Evolutionary conservation across 1,140 invertebrate genomes (phyloP), one percentile per base, ranked within the genome.

Genomic region (Drosophila nigromelanica): DNA sequence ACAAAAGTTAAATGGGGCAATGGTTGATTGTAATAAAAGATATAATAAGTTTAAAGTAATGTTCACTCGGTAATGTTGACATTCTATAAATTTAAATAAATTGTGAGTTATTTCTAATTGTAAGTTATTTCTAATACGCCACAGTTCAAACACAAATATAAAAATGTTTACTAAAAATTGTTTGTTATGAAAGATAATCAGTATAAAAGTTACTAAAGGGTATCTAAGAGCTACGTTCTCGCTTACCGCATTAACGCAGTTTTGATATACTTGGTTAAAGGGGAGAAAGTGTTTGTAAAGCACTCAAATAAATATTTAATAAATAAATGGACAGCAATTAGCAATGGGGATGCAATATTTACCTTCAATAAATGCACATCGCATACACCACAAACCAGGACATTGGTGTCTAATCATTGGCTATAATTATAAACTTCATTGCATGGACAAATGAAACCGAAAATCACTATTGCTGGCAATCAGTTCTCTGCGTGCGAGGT

Each of bases 311-410:
- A n/a, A 12, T 56, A 60, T 39, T 51, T 42, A 60, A 68, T 62
- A 61, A 61, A 61, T 55, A 69, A 62, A 62, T 37, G 56, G 18
- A 24, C 14, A 56, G 51, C 55, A 69, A 73, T 73, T 69, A 61
- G 56, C 71, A 43, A 40, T 73, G 59, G 43, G 51, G 43, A 12
- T 24, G 37, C n/a, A 11, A 24, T 55, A 56, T 58, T 64, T 47
- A 59, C 52, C 47, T 64, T 40, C 21, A 63, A 47, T 55, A 47
- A 64, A 67, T 24, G 64, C 4, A 11, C 27, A 18, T 37, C 47
- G 8, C 18, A 63, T 10, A 39, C n/a, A 37, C 7, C 30, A 52
- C 30, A 24, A 14, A 37, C 45, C 30, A 66, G 37, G 39, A 14
- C 39, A 72, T 66, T 72, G 52, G 40, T 42, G 40, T 47, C 63